Evolutionary conservation across 2,797 vertebrate genomes (phyloP).

Genomic region (Coendou prehensilis): DNA sequence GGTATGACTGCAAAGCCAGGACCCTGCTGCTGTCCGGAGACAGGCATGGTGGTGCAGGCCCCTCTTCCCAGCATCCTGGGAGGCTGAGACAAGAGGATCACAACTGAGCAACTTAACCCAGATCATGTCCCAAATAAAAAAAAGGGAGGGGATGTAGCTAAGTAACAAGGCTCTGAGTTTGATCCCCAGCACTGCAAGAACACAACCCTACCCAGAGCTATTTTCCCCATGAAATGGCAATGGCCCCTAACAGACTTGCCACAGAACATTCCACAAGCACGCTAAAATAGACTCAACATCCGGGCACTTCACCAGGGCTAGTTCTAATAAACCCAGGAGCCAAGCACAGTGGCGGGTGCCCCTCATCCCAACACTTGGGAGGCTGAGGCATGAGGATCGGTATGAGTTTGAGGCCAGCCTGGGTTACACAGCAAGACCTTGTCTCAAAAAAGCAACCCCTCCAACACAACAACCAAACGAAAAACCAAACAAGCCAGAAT

Average conservation of each 20-base stretch:
- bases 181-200: not conserved
- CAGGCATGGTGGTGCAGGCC: not conserved
- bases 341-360: no score
- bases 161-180: not conserved
- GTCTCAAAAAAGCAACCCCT: not conserved
- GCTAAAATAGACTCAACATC: not conserved
- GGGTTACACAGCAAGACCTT: not conserved
- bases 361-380: not conserved
- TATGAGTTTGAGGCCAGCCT: not conserved
- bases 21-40: not conserved
- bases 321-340: not conserved
- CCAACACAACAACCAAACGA: not conserved
- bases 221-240: not conserved
- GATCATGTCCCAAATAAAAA: not conserved
- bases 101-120: not conserved
- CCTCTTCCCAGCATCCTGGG: not conserved
- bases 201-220: not conserved
- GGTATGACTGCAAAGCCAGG: not conserved
- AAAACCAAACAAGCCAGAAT: not conserved
- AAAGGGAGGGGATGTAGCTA: not conserved
- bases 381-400: not conserved
- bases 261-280: slow-evolving; percentile 31
- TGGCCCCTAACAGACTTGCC: not conserved
- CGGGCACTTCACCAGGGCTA: not conserved
- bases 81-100: not conserved